Percentiles rank a stretch among this genome's conserved stretches.
Evolutionary conservation across 2,888 invertebrate genomes (phyloP).

Genomic region (Pediacus dermestoides): DNA sequence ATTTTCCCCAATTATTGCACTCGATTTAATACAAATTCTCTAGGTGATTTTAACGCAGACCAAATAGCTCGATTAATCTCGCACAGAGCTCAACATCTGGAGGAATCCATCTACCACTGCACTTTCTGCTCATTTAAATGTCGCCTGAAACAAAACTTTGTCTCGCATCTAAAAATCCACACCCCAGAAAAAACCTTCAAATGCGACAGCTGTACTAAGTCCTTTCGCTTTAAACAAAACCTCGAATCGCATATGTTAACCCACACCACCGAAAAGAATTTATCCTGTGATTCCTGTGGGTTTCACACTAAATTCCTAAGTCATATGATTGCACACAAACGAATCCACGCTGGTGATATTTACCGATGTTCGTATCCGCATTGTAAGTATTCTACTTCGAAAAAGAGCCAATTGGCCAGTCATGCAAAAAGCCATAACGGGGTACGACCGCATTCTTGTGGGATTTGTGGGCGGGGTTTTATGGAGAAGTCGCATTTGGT

Average conservation of each 20-base stretch:
- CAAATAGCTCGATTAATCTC: conserved; percentile 56
- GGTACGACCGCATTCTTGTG: conserved; percentile 52
- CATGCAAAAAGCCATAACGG: conserved; percentile 62
- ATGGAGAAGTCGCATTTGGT: conserved; percentile 65
- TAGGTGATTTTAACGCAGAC: conserved; percentile 46
- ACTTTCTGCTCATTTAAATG: conserved; percentile 58
- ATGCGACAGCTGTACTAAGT: conserved; percentile 58
- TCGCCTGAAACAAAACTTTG: conserved; percentile 56
- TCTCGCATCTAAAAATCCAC: conserved; percentile 58
- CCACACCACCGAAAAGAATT: conserved; percentile 56
- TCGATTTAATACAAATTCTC: conserved; percentile 7
- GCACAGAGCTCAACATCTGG: conserved; percentile 58
- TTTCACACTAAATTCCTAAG: conserved; percentile 65
- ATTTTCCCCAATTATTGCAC: background rate
- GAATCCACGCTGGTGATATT: conserved; percentile 63
- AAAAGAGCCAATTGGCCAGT: conserved; percentile 61
- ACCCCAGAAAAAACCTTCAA: conserved; percentile 56
- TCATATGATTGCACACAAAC: conserved; percentile 62
- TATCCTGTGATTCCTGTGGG: conserved; percentile 63
- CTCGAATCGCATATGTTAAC: conserved; percentile 58
- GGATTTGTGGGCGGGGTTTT: conserved; percentile 60
- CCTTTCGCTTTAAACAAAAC: conserved; percentile 58
- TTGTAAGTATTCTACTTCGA: conserved; percentile 62
- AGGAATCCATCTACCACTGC: conserved; percentile 52
- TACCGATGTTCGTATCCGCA: conserved; percentile 60